phyloP scores from a whole-genome alignment of 1,140 invertebrate genomes.

The Drosophila yakuba region DNA sequence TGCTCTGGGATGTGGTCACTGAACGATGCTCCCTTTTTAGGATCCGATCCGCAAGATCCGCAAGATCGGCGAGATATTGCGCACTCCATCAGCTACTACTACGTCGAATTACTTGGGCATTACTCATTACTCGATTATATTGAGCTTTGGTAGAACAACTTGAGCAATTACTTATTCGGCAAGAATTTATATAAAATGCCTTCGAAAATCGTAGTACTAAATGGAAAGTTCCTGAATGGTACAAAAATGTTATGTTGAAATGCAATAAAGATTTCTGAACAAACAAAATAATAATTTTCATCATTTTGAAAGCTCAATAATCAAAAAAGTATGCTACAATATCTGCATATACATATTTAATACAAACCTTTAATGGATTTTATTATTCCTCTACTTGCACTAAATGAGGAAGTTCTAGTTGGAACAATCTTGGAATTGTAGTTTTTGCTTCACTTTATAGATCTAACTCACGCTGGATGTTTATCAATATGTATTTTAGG shows the following conservation, averaged over 20 bases:
- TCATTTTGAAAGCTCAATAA: neutral
- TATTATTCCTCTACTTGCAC: neutral
- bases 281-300: too few relatives aligned
- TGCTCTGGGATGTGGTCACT: constrained; percentile 73
- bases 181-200: too few relatives aligned
- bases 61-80: constrained; percentile 43
- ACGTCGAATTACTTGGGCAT: constrained; percentile 69
- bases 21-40: constrained; percentile 44
- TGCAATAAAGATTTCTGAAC: too few relatives aligned
- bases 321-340: constrained; percentile 26
- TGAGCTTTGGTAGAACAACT: neutral
- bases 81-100: constrained; percentile 53
- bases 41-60: constrained; percentile 18
- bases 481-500: constrained; percentile 18
- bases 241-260: too few relatives aligned
- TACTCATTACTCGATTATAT: constrained; percentile 48
- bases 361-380: constrained; percentile 11
- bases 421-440: constrained; percentile 1
- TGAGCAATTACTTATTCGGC: too few relatives aligned
- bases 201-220: too few relatives aligned
- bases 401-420: neutral
- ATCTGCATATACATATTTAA: neutral
- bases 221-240: too few relatives aligned
- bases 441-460: neutral
- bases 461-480: neutral